Evolutionary conservation across 37 sponge, comb jelly and placozoan genomes (phyloP).

Genomic region (Chondrosia reniformis): DNA sequence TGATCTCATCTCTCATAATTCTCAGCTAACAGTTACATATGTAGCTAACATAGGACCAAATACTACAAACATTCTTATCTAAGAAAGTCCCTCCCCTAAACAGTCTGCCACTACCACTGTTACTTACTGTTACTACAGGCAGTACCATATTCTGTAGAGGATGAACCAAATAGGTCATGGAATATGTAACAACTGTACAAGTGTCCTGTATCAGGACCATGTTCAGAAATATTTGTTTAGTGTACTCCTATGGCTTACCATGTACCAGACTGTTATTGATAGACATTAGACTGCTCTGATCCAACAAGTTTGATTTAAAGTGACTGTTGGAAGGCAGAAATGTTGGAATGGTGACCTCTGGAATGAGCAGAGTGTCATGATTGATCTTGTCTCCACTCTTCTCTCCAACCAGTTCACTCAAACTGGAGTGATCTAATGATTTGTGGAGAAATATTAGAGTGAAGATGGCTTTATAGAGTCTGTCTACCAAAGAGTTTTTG

Average conservation of each 20-base stretch:
- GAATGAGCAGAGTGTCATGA: constrained; percentile 3
- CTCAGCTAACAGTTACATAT: too few relatives aligned
- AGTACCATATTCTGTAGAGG: too few relatives aligned
- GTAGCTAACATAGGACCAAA: too few relatives aligned
- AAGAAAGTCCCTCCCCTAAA: too few relatives aligned
- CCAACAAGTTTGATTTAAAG: constrained; percentile 42
- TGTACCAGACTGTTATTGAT: constrained; percentile 23
- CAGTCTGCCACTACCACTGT: too few relatives aligned
- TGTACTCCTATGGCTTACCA: background rate
- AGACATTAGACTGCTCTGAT: constrained; percentile 22
- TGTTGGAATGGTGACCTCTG: background rate
- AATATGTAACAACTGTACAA: too few relatives aligned
- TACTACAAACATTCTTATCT: too few relatives aligned
- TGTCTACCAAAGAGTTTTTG: background rate
- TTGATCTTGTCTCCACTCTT: background rate
- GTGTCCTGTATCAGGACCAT: too few relatives aligned
- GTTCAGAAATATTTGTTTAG: too few relatives aligned
- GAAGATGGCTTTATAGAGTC: background rate
- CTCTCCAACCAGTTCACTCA: background rate
- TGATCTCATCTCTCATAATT: too few relatives aligned
- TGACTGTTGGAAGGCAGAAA: background rate
- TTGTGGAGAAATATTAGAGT: constrained; percentile 10
- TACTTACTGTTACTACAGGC: too few relatives aligned
- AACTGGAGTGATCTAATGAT: background rate
- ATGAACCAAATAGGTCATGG: too few relatives aligned